Evolutionary conservation across 2,888 invertebrate genomes (phyloP).

Genomic region (Lamellibrachia satsuma): DNA sequence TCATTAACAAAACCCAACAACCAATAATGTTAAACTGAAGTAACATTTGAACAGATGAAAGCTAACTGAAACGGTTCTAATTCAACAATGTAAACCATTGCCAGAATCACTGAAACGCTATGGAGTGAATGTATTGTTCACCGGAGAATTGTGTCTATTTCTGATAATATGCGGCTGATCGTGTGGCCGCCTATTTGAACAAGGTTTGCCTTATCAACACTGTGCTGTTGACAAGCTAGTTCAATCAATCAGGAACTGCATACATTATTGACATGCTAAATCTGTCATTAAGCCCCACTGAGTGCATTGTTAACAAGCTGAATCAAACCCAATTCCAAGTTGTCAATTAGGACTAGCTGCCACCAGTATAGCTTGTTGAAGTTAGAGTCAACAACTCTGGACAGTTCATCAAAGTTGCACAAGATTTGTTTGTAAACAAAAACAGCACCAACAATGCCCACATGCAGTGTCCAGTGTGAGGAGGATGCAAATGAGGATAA

Average conservation of each 20-base stretch:
- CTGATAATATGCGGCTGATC: not conserved
- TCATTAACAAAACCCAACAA: not conserved
- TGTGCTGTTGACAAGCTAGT: not conserved
- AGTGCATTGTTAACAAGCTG: not conserved
- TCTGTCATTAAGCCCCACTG: not conserved
- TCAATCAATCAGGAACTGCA: not conserved
- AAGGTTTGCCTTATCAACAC: constrained; percentile 10
- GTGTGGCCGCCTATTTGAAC: not conserved
- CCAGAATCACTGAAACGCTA: not conserved
- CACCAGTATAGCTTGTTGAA: constrained; percentile 1
- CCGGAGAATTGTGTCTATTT: not conserved
- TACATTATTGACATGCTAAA: constrained; percentile 11
- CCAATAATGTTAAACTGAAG: not conserved
- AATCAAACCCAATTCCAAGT: not conserved
- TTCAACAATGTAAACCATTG: not conserved
- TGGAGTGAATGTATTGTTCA: not conserved
- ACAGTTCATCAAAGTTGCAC: not conserved
- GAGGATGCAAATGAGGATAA: too few relatives aligned
- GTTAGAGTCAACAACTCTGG: not conserved
- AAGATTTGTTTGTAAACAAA: not conserved
- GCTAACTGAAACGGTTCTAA: not conserved
- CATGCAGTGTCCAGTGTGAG: too few relatives aligned
- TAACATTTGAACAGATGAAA: not conserved
- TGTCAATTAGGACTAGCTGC: not conserved
- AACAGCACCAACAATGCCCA: too few relatives aligned